phyloP scores from a whole-genome alignment of 2,888 invertebrate genomes.

The Synanthedon formicaeformis region DNA sequence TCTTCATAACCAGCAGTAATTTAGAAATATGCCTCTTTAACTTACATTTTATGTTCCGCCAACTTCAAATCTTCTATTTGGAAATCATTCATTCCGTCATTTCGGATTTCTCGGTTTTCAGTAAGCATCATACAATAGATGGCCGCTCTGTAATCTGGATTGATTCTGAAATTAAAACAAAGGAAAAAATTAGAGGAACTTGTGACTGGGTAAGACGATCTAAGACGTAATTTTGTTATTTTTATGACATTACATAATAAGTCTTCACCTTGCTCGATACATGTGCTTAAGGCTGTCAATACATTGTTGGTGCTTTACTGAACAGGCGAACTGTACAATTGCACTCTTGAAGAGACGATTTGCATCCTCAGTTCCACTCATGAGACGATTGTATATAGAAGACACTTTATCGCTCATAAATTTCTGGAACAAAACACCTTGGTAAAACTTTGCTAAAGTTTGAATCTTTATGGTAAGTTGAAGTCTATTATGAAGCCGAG shows the following conservation, averaged over 20 bases:
- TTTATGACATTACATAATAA: neutral
- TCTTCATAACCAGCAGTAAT: no score
- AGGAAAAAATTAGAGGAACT: no score
- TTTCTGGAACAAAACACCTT: constrained; percentile 23
- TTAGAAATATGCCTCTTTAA: constrained; percentile 4
- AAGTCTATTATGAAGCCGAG: no score
- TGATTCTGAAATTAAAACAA: constrained; percentile 25
- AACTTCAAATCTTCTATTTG: constrained; percentile 40
- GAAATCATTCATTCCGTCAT: constrained; percentile 27
- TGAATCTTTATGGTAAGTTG: no score
- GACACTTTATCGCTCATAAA: constrained; percentile 40
- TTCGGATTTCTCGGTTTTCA: constrained; percentile 16
- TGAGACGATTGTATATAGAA: constrained; percentile 28
- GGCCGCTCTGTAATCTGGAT: constrained; percentile 45
- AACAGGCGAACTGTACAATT: constrained; percentile 39
- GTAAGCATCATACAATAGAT: constrained; percentile 33
- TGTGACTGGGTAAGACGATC: no score
- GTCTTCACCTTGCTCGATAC: constrained; percentile 14
- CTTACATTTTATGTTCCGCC: constrained; percentile 42
- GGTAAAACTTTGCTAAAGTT: no score
- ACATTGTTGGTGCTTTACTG: constrained; percentile 31
- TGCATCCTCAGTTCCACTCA: constrained; percentile 22
- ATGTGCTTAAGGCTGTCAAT: constrained; percentile 20
- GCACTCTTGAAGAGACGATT: constrained; percentile 35
- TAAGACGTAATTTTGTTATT: no score